phyloP scores from a whole-genome alignment of 2,113 vertebrate species.

The Eulemur macaco region DNA sequence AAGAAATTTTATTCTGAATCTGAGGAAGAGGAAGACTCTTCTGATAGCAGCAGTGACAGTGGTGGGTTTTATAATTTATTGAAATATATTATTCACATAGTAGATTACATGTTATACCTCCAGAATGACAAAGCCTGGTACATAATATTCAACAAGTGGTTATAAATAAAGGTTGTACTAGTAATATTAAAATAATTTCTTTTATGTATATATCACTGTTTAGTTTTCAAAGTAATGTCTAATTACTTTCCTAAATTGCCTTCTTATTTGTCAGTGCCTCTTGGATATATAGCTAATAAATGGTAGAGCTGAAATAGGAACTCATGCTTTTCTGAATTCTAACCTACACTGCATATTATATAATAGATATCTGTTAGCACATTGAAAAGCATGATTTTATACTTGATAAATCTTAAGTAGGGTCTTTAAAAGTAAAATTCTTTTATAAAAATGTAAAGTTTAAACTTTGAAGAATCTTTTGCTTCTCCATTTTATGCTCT shows the following conservation, averaged over 20 bases:
- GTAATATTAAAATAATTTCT: not conserved
- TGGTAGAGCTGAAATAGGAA: not conserved
- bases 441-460: not conserved
- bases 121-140: not conserved
- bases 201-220: not conserved
- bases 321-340: not conserved
- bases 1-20: slow-evolving; percentile 96
- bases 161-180: not conserved
- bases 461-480: not conserved
- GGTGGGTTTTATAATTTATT: slow-evolving; percentile 68
- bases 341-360: not conserved
- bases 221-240: slow-evolving; percentile 23
- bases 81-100: not conserved
- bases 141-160: not conserved
- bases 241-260: not conserved
- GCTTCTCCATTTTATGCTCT: not conserved
- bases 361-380: not conserved
- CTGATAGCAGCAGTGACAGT: slow-evolving; percentile 80
- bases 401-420: not conserved
- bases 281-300: not conserved
- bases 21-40: slow-evolving; percentile 88
- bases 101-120: not conserved
- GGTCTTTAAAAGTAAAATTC: not conserved
- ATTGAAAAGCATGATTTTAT: slow-evolving; percentile 20
- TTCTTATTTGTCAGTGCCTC: not conserved